Base-by-base conservation (phyloP, 2,113 vertebrate genomes). In the Ia io region DNA sequence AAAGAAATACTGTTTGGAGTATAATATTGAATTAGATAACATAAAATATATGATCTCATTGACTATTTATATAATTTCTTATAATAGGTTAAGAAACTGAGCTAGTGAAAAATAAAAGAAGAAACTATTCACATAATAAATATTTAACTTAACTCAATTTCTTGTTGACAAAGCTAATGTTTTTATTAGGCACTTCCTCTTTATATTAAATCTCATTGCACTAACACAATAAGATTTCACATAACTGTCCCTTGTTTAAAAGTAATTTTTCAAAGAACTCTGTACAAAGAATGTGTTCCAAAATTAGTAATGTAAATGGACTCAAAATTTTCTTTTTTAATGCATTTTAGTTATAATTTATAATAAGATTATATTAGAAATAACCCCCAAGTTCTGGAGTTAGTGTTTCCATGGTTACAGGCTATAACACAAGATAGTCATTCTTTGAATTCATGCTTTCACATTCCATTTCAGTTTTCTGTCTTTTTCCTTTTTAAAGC, bases 241-340 rank as follows among this genome's bases (percentile, higher is more conserved):
- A 44, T 95, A 93, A 96, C 94, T 90, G 77, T 89, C 85, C 93
- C 76, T 92, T 97, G 86, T 95, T 97, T 92, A 95, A 96, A 95
- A 91, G 69, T 91, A 92, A 95, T 92, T 96, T 96, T 96, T 96
- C 90, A 87, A 94, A 94, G 94, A 89, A 76, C 61, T 87, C n/a
- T 53, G 78, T 20, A 94, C 69, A 93, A 96, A 90, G 53, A 95
- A 95, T 96, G 61, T 77, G 76, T 69, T 96, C 56, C n/a, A 32
- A 91, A 93, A 84, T 95, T 91, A 96, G 84, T 82, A 88, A 70
- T 76, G 73, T 84, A 97, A 94, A 49, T 88, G 92, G 77, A 90
- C 37, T 96, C 53, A 56, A 91, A 92, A 30, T 92, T 82, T 84
- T 59, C 59, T 88, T 84, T 80, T 59, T 79, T 40, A 82, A 84